These are phyloP conservation scores for Malacoraja senta DNA, from an alignment of 2,797 vertebrate genomes.

Conservation along the genomic window DNA sequence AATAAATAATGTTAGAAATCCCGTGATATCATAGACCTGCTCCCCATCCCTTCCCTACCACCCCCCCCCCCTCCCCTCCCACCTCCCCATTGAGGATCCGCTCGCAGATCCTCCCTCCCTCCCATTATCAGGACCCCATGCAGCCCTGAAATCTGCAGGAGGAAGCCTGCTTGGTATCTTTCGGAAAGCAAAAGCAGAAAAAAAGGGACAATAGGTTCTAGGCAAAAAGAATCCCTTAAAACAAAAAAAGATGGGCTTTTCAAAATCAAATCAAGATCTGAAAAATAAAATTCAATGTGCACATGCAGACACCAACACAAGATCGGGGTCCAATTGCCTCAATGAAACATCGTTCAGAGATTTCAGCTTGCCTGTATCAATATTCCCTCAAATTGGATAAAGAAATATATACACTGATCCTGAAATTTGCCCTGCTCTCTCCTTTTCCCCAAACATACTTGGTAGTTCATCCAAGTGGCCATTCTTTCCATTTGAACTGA, in stretches of 20 bases:
- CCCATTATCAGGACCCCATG: not conserved
- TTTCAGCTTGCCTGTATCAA: not conserved
- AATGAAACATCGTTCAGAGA: too few species aligned
- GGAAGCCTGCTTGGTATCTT: not conserved
- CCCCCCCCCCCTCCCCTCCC: not conserved
- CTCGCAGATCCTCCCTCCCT: not conserved
- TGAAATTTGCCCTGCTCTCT: not conserved
- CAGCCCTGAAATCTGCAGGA: not conserved
- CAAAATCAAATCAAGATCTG: not conserved
- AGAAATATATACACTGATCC: not conserved
- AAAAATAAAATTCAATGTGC: not conserved
- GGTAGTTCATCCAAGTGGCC: not conserved
- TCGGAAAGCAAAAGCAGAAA: not conserved
- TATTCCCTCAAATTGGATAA: not conserved
- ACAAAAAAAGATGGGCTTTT: not conserved
- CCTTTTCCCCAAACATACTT: not conserved
- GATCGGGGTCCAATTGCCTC: not conserved
- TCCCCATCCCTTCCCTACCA: not conserved
- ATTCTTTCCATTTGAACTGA: not conserved
- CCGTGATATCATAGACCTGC: not conserved
- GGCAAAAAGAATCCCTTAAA: not conserved
- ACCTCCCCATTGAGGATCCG: not conserved
- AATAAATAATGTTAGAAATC: conserved; percentile 14
- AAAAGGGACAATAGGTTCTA: too few species aligned
- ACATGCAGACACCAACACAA: not conserved